These are phyloP conservation scores for Nebria salina DNA, from an alignment of 2,888 invertebrate species.

Conservation along the genomic window DNA sequence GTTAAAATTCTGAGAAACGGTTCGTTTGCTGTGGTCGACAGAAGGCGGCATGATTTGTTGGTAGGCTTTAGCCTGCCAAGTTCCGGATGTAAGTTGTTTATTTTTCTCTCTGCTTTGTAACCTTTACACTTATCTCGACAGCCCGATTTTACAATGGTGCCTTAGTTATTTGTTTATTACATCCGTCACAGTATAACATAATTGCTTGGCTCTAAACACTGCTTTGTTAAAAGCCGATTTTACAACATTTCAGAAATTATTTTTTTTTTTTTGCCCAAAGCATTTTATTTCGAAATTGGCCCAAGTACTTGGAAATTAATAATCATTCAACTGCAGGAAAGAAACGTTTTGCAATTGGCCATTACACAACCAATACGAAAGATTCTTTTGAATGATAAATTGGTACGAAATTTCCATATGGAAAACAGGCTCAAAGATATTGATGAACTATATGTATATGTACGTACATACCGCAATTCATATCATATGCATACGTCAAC, in stretches of 20 bases:
- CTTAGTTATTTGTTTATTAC: constrained; percentile 43
- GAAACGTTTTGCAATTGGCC: too few relatives aligned
- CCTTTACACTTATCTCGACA: constrained; percentile 45
- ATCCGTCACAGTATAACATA: constrained; percentile 34
- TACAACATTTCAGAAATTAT: neutral
- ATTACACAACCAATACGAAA: too few relatives aligned
- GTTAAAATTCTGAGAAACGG: constrained; percentile 21
- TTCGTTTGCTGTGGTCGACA: constrained; percentile 10
- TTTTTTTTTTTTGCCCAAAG: too few relatives aligned
- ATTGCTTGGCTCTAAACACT: neutral
- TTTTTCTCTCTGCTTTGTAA: constrained; percentile 43
- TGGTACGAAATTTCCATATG: too few relatives aligned
- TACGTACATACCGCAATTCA: neutral
- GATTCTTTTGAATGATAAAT: too few relatives aligned
- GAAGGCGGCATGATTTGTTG: constrained; percentile 34
- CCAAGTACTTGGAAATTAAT: too few relatives aligned
- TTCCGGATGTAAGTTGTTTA: constrained; percentile 47
- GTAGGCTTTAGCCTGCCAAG: constrained; percentile 35
- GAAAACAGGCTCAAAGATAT: too few relatives aligned
- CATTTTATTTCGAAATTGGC: too few relatives aligned
- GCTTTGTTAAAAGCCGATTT: neutral
- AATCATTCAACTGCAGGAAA: too few relatives aligned
- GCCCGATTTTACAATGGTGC: constrained; percentile 38
- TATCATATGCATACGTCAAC: neutral
- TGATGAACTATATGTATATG: neutral